phyloP scores from a whole-genome alignment of 2,797 vertebrate species.

The Spheniscus humboldti region DNA sequence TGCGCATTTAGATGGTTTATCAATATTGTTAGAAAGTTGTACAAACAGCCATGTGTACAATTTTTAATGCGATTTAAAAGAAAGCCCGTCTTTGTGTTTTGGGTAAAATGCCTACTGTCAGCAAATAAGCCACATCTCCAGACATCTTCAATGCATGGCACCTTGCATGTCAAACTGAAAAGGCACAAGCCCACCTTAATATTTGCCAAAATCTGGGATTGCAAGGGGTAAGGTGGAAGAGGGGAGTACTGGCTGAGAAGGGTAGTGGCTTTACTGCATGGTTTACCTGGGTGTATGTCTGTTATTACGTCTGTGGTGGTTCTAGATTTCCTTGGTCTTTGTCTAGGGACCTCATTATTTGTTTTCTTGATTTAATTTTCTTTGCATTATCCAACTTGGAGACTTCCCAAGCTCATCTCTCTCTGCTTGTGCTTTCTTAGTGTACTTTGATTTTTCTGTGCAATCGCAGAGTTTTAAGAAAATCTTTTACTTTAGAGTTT shows the following conservation, averaged over 20 bases:
- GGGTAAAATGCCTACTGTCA: not conserved
- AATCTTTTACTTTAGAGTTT: not conserved
- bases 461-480: not conserved
- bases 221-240: not conserved
- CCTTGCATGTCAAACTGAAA: not conserved
- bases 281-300: slow-evolving; percentile 43
- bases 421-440: not conserved
- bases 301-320: slow-evolving; percentile 11
- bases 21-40: not conserved
- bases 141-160: not conserved
- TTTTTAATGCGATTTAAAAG: not conserved
- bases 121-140: not conserved
- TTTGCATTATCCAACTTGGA: slow-evolving; percentile 71
- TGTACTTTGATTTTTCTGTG: not conserved
- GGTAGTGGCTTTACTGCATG: not conserved
- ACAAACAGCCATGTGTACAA: not conserved
- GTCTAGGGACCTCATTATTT: slow-evolving; percentile 41
- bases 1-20: not conserved
- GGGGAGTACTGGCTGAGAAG: not conserved
- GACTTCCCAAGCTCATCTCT: slow-evolving; percentile 65
- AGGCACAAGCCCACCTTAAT: not conserved
- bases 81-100: not conserved
- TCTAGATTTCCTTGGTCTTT: slow-evolving; percentile 47
- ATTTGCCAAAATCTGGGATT: not conserved
- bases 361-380: slow-evolving; percentile 62